Base-by-base conservation (phyloP, 2,797 vertebrate genomes). In the Acanthopagrus latus region DNA sequence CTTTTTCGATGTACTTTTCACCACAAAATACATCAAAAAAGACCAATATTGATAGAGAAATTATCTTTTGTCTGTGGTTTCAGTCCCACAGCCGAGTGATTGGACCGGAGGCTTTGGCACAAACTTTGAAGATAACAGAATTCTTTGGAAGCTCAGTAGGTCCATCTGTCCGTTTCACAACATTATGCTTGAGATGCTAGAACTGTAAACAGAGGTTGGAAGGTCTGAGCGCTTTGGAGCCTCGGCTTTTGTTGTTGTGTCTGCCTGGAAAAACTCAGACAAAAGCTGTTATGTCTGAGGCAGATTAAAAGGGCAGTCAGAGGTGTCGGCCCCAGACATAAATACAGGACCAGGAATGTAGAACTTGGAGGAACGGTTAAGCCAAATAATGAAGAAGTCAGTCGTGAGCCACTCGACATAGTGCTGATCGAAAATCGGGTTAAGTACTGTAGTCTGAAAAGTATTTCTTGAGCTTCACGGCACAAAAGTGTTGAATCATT, bases 231-330 rank as follows among this genome's bases (percentile, higher is more conserved):
- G n/a, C 48, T n/a, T 60, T 0, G 67, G 85, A 81, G 86, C 78
- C 81, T 38, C 38, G 20, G 71, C 57, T 14, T 38, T 17, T 1
- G 55, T 64, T 90, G 84, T 86, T 92, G 75, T 68, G 86, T 86
- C 89, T 90, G 67, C 65, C 59, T 65, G 21, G n/a, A 0, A 57
- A 27, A 55, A 78, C 57, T 74, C 71, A 60, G 21, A 89, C 86
- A 75, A 84, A 86, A 73, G 85, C 80, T 86, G 88, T 86, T 89
- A 73, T 70, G 87, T 80, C 86, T 86, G 71, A 58, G 72, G 51
- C 20, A 0, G 25, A 78, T 63, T 52, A 46, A 76, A 75, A 81
- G 60, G 47, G 48, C 48, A 57, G 44, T 29, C 74, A 43, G 60
- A 65, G 68, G 80, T 68, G 75, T 70, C 3, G 9, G 51, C 54